Conservation (phyloP, 2,888 invertebrate genomes). For the Fragum fragum region DNA sequence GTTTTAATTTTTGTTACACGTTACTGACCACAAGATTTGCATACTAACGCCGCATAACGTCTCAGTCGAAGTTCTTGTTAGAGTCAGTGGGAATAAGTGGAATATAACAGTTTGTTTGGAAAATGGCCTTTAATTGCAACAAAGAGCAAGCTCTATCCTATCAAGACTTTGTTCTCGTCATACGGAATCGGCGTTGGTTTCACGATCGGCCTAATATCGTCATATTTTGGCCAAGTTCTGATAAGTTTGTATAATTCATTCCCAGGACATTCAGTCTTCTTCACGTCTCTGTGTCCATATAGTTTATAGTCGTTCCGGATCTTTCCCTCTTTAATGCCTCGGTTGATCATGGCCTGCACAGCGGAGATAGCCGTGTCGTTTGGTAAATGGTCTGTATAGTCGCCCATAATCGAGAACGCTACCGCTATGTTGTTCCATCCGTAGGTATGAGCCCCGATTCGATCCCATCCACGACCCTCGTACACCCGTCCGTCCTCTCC, state of each 20-base stretch:
- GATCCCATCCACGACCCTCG: conserved; percentile 92
- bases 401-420: conserved; percentile 83
- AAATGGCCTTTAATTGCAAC: too few relatives aligned
- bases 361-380: conserved; percentile 72
- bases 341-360: conserved; percentile 73
- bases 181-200: conserved; percentile 63
- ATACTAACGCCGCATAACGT: too few relatives aligned
- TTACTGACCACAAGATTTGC: too few relatives aligned
- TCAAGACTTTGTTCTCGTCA: neutral
- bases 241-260: conserved; percentile 74
- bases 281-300: conserved; percentile 80
- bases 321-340: conserved; percentile 74
- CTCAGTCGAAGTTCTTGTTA: too few relatives aligned
- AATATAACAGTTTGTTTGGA: too few relatives aligned
- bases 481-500: conserved; percentile 93
- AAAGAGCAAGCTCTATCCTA: too few relatives aligned
- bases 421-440: conserved; percentile 88
- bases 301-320: conserved; percentile 75
- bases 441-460: conserved; percentile 91
- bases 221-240: conserved; percentile 72
- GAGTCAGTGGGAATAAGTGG: too few relatives aligned
- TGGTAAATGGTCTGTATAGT: conserved; percentile 77
- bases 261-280: conserved; percentile 78
- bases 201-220: conserved; percentile 48
- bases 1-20: too few relatives aligned